phyloP scores from a whole-genome alignment of 2,113 vertebrate genomes.

The Phyllostomus discolor region DNA sequence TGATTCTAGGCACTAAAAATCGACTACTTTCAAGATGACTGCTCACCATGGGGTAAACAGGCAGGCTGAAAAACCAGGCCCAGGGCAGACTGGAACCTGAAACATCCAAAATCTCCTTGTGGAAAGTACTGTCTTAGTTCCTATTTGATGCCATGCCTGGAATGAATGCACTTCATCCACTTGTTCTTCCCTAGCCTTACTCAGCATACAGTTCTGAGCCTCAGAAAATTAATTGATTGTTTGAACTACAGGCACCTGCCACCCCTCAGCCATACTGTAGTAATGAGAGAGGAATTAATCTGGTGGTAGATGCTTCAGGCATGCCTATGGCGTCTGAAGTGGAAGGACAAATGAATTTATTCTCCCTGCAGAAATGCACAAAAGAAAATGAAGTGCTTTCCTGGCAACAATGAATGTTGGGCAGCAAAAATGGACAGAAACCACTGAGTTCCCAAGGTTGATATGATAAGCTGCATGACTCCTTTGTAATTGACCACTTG shows the following conservation, averaged over 20 bases:
- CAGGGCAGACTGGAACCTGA: neutral
- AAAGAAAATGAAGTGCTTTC: neutral
- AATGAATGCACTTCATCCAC: neutral
- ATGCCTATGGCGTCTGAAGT: neutral
- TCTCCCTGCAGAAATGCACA: neutral
- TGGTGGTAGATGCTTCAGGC: neutral
- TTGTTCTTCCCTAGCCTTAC: neutral
- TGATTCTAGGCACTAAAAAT: neutral
- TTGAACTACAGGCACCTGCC: neutral
- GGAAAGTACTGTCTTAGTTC: neutral
- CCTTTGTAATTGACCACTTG: neutral
- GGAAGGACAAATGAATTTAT: neutral
- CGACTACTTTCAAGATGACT: neutral
- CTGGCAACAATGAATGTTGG: neutral
- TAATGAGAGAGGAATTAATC: neutral
- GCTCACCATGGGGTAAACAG: neutral
- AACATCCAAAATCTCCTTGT: neutral
- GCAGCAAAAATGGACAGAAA: neutral
- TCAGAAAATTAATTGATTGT: neutral
- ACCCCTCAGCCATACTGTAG: neutral
- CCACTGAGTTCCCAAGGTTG: neutral
- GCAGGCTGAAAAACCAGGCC: neutral
- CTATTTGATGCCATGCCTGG: neutral
- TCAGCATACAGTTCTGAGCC: neutral
- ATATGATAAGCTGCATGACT: neutral